phyloP scores from a whole-genome alignment of 2,888 invertebrate species.

The Chloroclysta siterata region DNA sequence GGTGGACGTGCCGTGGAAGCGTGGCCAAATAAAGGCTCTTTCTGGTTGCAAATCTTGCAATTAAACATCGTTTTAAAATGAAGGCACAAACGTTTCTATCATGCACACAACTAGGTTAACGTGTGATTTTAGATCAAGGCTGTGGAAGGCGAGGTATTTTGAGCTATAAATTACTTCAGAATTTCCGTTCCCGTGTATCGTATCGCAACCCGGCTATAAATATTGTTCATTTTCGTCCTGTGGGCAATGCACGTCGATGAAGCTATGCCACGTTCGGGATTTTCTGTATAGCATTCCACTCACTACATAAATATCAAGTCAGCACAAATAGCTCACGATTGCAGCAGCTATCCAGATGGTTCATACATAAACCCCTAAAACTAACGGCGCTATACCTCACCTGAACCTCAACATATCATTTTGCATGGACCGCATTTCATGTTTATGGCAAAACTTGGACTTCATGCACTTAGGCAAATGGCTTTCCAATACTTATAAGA shows the following conservation, averaged over 20 bases:
- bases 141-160: conserved; percentile 60
- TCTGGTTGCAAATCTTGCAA: conserved; percentile 16
- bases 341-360: conserved; percentile 41
- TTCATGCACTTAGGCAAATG: conserved; percentile 83
- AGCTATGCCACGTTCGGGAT: conserved; percentile 56
- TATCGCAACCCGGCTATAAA: conserved; percentile 73
- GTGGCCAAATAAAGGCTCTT: conserved; percentile 22
- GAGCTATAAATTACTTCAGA: conserved; percentile 78
- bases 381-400: conserved; percentile 52
- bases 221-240: conserved; percentile 78
- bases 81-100: background rate
- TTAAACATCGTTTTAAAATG: conserved; percentile 18
- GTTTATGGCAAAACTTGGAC: conserved; percentile 83
- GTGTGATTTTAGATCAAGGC: conserved; percentile 40
- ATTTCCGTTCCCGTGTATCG: conserved; percentile 71
- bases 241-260: conserved; percentile 71
- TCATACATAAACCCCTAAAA: conserved; percentile 39
- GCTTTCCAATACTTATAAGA: conserved; percentile 83
- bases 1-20: too few species aligned
- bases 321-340: conserved; percentile 48
- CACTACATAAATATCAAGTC: conserved; percentile 34
- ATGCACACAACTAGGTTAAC: conserved; percentile 1
- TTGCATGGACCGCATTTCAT: conserved; percentile 79
- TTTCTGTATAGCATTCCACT: conserved; percentile 33
- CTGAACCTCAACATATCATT: conserved; percentile 80